These are phyloP conservation scores for Isichthys henryi DNA, from an alignment of 2,113 vertebrate species.

Conservation along the genomic window DNA sequence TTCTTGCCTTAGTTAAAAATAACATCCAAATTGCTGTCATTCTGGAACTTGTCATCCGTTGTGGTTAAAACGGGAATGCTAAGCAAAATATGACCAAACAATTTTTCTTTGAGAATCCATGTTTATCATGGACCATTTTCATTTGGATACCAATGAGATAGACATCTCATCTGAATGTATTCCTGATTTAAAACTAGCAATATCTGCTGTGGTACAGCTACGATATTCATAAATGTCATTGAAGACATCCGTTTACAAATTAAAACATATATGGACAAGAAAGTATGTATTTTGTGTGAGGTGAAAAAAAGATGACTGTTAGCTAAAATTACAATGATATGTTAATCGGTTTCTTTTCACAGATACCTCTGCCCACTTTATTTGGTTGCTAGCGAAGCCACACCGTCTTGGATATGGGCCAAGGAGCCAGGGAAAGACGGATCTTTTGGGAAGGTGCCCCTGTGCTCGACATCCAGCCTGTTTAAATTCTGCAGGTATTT, in stretches of 20 bases:
- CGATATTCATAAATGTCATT: not conserved
- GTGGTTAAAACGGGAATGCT: not conserved
- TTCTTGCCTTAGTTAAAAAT: constrained; percentile 2
- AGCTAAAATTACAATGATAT: constrained; percentile 11
- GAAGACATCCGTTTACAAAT: not conserved
- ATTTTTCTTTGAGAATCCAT: not conserved
- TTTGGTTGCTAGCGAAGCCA: not conserved
- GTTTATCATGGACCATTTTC: not conserved
- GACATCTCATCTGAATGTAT: not conserved
- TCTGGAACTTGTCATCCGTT: not conserved
- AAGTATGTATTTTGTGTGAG: not conserved
- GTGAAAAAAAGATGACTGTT: not conserved
- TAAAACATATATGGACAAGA: not conserved
- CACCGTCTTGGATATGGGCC: constrained; percentile 28
- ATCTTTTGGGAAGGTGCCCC: constrained; percentile 48
- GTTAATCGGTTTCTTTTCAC: constrained; percentile 1
- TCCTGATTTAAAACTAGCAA: not conserved
- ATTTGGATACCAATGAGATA: not conserved
- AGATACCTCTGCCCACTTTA: not conserved
- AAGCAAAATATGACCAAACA: not conserved
- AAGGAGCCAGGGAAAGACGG: constrained; percentile 7
- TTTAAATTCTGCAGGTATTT: constrained; percentile 93
- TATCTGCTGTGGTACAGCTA: not conserved
- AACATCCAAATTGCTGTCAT: constrained; percentile 13
- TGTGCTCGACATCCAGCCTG: constrained; percentile 62